Percentiles rank a stretch among this genome's conserved stretches.
Evolutionary conservation across 2,888 invertebrate genomes (phyloP).

Genomic region (Heterodera filipjevi): DNA sequence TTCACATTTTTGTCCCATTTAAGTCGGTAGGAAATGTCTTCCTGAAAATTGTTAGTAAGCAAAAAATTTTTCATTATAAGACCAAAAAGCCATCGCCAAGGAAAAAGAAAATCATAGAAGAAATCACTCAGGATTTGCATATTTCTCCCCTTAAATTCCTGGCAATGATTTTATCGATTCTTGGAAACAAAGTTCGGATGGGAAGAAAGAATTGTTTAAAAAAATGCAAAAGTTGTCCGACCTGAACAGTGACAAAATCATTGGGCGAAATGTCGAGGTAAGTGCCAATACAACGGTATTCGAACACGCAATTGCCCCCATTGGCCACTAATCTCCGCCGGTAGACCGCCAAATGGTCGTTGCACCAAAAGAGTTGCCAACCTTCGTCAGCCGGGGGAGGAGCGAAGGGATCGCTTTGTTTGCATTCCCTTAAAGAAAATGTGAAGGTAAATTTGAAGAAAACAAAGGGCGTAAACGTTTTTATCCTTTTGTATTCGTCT

Average conservation of each 20-base stretch:
- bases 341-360: conserved; percentile 25
- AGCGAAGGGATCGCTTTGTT: not conserved
- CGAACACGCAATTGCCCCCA: conserved; percentile 34
- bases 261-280: conserved; percentile 41
- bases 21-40: conserved; percentile 36
- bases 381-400: conserved; percentile 28
- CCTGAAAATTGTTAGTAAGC: conserved; percentile 29
- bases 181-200: no score
- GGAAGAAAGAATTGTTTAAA: no score
- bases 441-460: not conserved
- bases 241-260: conserved; percentile 43
- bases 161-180: no score
- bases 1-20: conserved; percentile 42
- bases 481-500: not conserved
- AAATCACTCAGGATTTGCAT: no score
- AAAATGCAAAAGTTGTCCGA: not conserved
- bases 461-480: not conserved
- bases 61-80: no score
- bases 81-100: no score
- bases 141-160: no score
- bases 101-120: no score
- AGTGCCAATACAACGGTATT: conserved; percentile 42
- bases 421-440: not conserved
- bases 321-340: conserved; percentile 11
- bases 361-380: conserved; percentile 31